These are phyloP conservation scores for Emberiza fucata DNA, from an alignment of 2,113 vertebrate genomes.

Conservation along the genomic window DNA sequence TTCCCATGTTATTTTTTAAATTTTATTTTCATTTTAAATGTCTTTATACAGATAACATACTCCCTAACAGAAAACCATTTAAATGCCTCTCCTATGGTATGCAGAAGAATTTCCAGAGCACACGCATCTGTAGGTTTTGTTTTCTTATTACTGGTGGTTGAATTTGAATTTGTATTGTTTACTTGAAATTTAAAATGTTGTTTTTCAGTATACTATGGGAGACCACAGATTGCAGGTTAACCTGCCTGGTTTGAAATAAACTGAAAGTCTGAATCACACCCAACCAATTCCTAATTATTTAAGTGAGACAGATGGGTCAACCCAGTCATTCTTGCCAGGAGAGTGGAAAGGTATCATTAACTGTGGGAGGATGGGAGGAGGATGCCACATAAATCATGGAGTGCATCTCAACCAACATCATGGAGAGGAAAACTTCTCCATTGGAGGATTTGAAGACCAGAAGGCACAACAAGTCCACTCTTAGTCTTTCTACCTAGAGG, in stretches of 20 bases:
- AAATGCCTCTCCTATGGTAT: background rate
- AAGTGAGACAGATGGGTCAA: slow-evolving; percentile 26
- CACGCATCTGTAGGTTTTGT: background rate
- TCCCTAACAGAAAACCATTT: background rate
- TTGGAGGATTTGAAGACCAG: background rate
- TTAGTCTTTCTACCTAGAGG: background rate
- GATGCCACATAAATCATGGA: background rate
- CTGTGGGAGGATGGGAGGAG: background rate
- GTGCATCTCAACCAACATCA: background rate
- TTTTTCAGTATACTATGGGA: background rate
- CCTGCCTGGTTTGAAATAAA: background rate
- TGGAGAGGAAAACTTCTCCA: background rate
- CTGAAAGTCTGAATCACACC: slow-evolving; percentile 9
- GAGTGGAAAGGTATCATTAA: background rate
- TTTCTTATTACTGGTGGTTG: background rate
- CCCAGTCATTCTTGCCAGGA: background rate
- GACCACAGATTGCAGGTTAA: slow-evolving; percentile 35
- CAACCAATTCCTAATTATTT: slow-evolving; percentile 5
- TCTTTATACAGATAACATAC: background rate
- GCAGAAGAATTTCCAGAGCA: background rate
- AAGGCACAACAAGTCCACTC: background rate
- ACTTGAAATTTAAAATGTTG: slow-evolving; percentile 2
- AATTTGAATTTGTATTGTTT: background rate
- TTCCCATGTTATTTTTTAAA: background rate
- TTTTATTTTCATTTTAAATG: background rate